These are phyloP conservation scores for Aplocera efformata DNA, from an alignment of 2,888 invertebrate species.

Conservation along the genomic window DNA sequence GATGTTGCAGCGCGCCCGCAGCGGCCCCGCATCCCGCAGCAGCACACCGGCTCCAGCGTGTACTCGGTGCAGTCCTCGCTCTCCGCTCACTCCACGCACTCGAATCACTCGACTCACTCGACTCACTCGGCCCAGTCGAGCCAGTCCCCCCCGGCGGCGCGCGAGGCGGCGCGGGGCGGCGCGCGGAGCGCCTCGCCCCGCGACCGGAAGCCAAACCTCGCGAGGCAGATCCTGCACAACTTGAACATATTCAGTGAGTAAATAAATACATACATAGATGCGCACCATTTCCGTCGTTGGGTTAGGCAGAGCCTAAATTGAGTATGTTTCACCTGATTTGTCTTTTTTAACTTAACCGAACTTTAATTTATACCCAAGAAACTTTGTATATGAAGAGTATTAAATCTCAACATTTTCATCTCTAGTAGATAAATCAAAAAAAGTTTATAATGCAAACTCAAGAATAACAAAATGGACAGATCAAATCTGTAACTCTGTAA, in stretches of 20 bases:
- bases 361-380: too few relatives aligned
- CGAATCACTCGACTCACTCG: slow-evolving; percentile 34
- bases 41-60: slow-evolving; percentile 71
- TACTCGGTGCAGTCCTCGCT: slow-evolving; percentile 55
- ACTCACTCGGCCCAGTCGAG: slow-evolving; percentile 30
- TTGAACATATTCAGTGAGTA: slow-evolving; percentile 88
- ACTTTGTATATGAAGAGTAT: too few relatives aligned
- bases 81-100: slow-evolving; percentile 39
- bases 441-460: too few relatives aligned
- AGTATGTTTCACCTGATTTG: too few relatives aligned
- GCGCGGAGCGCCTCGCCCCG: slow-evolving; percentile 58
- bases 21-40: slow-evolving; percentile 56
- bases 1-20: neutral
- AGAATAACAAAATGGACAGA: too few relatives aligned
- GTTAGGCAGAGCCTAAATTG: too few relatives aligned
- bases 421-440: too few relatives aligned
- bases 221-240: slow-evolving; percentile 89
- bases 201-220: slow-evolving; percentile 77
- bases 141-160: slow-evolving; percentile 27
- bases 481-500: too few relatives aligned
- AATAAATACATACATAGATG: neutral
- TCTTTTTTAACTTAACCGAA: too few relatives aligned
- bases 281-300: too few relatives aligned
- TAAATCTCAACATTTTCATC: too few relatives aligned
- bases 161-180: slow-evolving; percentile 24